Evolutionary conservation across 2,888 invertebrate genomes (phyloP), one percentile per base, ranked within the genome.

Genomic region (Cylindroiulus punctatus): DNA sequence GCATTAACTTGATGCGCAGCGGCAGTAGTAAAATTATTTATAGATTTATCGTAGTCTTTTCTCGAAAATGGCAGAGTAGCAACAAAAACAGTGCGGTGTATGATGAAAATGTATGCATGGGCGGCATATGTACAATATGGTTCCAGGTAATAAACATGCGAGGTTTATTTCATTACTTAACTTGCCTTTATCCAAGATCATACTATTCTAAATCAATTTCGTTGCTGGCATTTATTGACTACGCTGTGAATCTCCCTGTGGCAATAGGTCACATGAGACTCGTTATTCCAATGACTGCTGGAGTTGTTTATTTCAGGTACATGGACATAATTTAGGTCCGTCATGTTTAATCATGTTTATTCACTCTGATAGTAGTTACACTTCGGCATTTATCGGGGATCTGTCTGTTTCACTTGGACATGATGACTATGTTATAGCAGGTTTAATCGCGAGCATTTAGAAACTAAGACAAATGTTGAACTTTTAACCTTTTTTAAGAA

Each of bases 151-250:
- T 65, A 65, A 65, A 26, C 65, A 22, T 26, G 26, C 65, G 26
- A 26, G 10, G 26, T 65, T 26, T 22, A 65, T 22, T 26, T 26
- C 65, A 65, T n/a, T 26, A n/a, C 19, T 65, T 65, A 65, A 26
- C 65, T 0, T 26, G 22, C 65, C 26, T 19, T 65, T 65, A 65
- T 5, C 22, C 65, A 26, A 65, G 65, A 26, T 22, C 65, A 10
- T 65, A n/a, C 65, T 26, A 65, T 22, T 65, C 26, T 65, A 65
- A 65, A 65, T 65, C 65, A 65, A 26, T 65, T 65, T 65, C 65
- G 19, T 65, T 22, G n/a, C 26, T 65, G 65, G 26, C 26, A 65
- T 65, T 65, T 57, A 26, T 4, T 65, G 26, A 8, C 65, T 26
- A 8, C 65, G 7, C 4, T 65, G 65, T 65, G 65, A 7, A 65